A percentile compares a stretch with the other conserved stretches of the same genome.
phyloP scores from a whole-genome alignment of 2,888 invertebrate species.

The Drosophila mayaguana region DNA sequence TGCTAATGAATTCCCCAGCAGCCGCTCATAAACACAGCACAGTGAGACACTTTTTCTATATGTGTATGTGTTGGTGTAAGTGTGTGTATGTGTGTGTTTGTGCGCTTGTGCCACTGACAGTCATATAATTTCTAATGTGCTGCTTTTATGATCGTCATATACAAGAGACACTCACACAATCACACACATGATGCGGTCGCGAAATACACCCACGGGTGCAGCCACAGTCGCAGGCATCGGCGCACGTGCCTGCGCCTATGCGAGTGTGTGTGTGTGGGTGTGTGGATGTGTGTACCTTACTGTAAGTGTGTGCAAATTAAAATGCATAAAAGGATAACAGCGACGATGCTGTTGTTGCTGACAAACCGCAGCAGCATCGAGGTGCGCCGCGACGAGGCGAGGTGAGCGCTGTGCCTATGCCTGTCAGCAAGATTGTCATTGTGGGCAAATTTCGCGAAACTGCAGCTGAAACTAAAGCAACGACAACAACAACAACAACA shows the following conservation, averaged over 20 bases:
- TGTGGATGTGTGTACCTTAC: constrained; percentile 17
- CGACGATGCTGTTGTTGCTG: constrained; percentile 55
- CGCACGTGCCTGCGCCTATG: constrained; percentile 63
- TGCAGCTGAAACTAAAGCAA: constrained; percentile 46
- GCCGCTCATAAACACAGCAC: constrained; percentile 38
- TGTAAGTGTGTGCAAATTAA: constrained; percentile 67
- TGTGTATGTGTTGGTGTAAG: constrained; percentile 14
- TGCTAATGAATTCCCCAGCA: constrained; percentile 78
- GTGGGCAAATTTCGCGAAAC: constrained; percentile 67
- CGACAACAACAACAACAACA: neutral
- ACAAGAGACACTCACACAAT: constrained; percentile 51
- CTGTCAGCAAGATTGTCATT: constrained; percentile 65
- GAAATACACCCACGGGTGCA: constrained; percentile 74
- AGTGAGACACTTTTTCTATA: constrained; percentile 18
- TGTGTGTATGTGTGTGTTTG: constrained; percentile 12
- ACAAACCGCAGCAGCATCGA: constrained; percentile 60
- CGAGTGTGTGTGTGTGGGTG: constrained; percentile 5
- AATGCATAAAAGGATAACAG: constrained; percentile 79
- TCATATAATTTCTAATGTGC: constrained; percentile 79
- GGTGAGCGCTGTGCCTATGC: constrained; percentile 31
- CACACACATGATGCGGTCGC: constrained; percentile 33
- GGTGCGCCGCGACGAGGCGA: constrained; percentile 31
- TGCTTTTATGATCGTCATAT: constrained; percentile 73
- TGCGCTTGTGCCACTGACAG: constrained; percentile 51
- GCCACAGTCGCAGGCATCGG: constrained; percentile 27